Evolutionary conservation across 53 echinoderm and acorn worm genomes (phyloP).

Genomic region (Echinometra lucunter): DNA sequence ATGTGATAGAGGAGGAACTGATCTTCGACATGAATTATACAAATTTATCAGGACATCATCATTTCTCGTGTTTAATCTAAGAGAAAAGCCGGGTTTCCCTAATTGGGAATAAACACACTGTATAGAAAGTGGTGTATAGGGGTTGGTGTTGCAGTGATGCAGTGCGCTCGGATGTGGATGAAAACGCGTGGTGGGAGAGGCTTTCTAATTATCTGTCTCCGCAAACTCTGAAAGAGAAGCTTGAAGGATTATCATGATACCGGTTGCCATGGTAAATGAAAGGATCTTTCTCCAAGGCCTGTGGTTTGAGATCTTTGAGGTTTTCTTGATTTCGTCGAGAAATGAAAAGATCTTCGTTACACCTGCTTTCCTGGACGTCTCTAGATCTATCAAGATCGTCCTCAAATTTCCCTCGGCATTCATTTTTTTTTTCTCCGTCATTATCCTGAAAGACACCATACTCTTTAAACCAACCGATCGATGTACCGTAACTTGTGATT

Average conservation of each 20-base stretch:
- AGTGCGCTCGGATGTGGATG: neutral
- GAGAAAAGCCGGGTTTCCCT: no score
- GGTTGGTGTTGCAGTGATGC: no score
- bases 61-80: no score
- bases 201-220: neutral
- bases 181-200: neutral
- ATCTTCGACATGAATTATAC: no score
- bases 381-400: neutral
- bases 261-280: constrained; percentile 57
- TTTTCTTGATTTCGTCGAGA: constrained; percentile 5
- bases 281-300: constrained; percentile 52
- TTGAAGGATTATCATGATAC: constrained; percentile 20
- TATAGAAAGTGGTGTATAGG: no score
- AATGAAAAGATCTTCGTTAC: neutral
- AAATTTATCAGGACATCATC: no score
- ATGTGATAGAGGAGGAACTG: no score
- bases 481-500: neutral
- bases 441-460: neutral
- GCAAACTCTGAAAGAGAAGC: neutral
- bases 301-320: neutral
- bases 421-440: neutral
- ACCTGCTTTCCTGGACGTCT: constrained; percentile 1
- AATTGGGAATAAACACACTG: no score
- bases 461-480: neutral
- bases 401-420: neutral